Base-by-base conservation (phyloP, 1,140 invertebrate genomes). In the Leptinotarsa texana region DNA sequence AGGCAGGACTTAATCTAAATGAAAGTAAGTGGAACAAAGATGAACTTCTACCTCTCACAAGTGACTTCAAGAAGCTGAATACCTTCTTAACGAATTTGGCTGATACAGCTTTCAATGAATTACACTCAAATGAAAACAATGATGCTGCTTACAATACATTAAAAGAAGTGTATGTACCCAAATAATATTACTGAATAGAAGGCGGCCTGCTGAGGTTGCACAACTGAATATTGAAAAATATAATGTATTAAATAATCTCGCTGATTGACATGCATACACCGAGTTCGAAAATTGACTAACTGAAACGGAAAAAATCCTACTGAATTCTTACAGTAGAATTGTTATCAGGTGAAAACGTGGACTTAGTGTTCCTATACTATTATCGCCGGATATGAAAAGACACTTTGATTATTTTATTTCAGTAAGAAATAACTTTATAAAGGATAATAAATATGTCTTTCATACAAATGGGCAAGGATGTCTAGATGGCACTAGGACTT, bases 141-240 rank as follows among this genome's bases (percentile, higher is more conserved):
- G 3, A 5, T 13, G 13, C 27, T 21, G 78, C 82, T 8, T 83
- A 57, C 51, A 78, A 57, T 80, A 42, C 13, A 42, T 72, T 61
- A 72, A 82, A 69, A 17, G 79, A 63, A 80, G 82, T 73, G 78
- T 5, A 74, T 82, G 21, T 83, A 74, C 73, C 82, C 79, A 73
- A 73, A 47, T 73, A 11, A 73, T 73, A 17, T 33, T 73, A 17
- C 62, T 73, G 2, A 73, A 73, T 21, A 73, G 72, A 67, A 68
- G 72, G 18, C 72, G 72, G 27, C 72, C 72, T 27, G 72, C 62
- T 27, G 72, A 73, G 21, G 72, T 73, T 27, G 72, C 62, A 69
- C 62, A 73, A 57, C 63, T 73, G 63, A 67, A 73, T 22, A 62
- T 73, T n/a, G 15, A 73, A 2, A 42, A 42, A 42, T 42, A 42